A percentile compares a stretch with the other conserved stretches of the same genome.
Conservation (phyloP, 2,113 vertebrate genomes). For the Zootoca vivipara region DNA sequence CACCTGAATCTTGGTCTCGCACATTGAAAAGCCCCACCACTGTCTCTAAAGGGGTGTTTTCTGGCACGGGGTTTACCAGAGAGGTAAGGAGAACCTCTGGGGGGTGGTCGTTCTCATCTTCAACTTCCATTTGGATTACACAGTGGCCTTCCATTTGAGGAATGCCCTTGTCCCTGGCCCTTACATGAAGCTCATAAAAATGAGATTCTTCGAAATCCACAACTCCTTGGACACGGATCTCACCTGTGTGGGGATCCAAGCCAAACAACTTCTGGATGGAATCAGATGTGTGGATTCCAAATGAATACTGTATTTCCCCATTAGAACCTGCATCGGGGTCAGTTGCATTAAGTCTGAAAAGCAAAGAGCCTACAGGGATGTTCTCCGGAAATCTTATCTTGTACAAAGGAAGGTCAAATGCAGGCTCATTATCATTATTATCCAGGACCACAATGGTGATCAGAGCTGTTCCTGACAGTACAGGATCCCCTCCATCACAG, state of each 20-base stretch:
- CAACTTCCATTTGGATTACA: constrained; percentile 77
- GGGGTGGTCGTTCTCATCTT: constrained; percentile 80
- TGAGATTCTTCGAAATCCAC: constrained; percentile 83
- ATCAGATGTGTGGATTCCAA: constrained; percentile 80
- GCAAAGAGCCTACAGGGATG: constrained; percentile 65
- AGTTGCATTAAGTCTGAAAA: constrained; percentile 78
- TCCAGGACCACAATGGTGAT: constrained; percentile 84
- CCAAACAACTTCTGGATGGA: constrained; percentile 73
- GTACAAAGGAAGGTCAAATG: constrained; percentile 73
- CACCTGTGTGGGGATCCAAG: constrained; percentile 76
- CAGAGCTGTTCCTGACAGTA: constrained; percentile 73
- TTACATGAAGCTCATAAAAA: constrained; percentile 84
- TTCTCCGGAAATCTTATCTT: constrained; percentile 77
- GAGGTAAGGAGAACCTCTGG: constrained; percentile 79
- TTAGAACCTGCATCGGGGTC: constrained; percentile 83
- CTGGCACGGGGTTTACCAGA: constrained; percentile 78
- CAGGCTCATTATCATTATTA: constrained; percentile 84
- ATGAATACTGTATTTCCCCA: constrained; percentile 79
- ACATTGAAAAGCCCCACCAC: constrained; percentile 84
- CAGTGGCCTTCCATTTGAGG: constrained; percentile 86
- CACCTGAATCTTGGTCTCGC: constrained; percentile 81
- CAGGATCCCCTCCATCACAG: constrained; percentile 78
- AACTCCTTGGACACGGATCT: constrained; percentile 76
- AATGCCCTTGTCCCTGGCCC: constrained; percentile 82
- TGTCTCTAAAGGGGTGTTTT: constrained; percentile 78